phyloP scores from a whole-genome alignment of 2,797 vertebrate species.

The Rhadinocentrus ornatus region DNA sequence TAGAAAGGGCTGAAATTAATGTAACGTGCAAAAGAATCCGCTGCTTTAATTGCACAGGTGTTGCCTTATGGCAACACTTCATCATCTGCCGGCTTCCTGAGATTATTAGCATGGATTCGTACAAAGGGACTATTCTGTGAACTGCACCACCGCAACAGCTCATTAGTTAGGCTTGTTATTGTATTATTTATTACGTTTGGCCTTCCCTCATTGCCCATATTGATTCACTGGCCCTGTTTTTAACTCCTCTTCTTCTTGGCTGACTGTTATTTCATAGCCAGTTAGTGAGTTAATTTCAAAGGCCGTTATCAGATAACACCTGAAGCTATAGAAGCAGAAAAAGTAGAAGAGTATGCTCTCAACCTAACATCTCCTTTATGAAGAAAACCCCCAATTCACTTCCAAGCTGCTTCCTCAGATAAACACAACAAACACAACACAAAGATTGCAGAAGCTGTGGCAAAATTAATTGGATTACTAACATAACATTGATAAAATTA shows the following conservation, averaged over 20 bases:
- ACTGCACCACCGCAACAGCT: constrained; percentile 96
- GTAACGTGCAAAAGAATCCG: constrained; percentile 95
- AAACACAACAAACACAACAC: constrained; percentile 57
- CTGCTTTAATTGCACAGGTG: constrained; percentile 99
- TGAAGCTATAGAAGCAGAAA: constrained; percentile 53
- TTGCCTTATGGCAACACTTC: constrained; percentile 99
- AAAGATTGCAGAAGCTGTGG: constrained; percentile 28
- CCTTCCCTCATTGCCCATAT: constrained; percentile 97
- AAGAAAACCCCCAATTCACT: constrained; percentile 53
- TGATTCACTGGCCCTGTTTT: constrained; percentile 92
- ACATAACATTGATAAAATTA: constrained; percentile 56
- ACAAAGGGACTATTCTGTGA: constrained; percentile 94
- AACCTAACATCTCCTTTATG: constrained; percentile 59
- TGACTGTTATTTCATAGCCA: constrained; percentile 73
- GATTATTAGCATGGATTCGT: constrained; percentile 95
- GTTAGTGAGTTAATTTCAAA: constrained; percentile 75
- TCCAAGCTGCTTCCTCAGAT: constrained; percentile 59
- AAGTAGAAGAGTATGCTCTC: constrained; percentile 48
- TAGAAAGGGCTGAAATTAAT: constrained; percentile 99
- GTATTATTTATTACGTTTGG: constrained; percentile 99
- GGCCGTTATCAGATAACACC: constrained; percentile 62
- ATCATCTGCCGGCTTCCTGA: constrained; percentile 94
- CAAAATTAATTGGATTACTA: constrained; percentile 54
- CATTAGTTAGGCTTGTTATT: constrained; percentile 99
- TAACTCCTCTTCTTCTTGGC: constrained; percentile 85